Evolutionary conservation across 1,140 invertebrate species (phyloP), one percentile per base, ranked within the genome.

Genomic region (Trichoplusia ni): DNA sequence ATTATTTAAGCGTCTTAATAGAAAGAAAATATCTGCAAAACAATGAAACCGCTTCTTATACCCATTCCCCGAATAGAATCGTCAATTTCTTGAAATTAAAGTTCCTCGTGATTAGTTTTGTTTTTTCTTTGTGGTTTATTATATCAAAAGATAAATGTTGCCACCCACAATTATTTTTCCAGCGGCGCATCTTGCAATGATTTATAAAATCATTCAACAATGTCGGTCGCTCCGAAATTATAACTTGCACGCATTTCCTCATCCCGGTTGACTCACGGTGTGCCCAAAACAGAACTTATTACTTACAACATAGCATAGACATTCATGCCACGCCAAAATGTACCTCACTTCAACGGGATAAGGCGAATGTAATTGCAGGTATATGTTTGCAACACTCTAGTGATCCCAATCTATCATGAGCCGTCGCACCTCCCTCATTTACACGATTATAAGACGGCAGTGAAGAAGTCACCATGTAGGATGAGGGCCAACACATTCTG

Each of bases 171-270:
- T 51, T 47, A 40, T 47, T 63, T 64, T 37, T 31, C 9, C 37
- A 72, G 69, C 77, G 75, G 69, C 63, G 67, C 69, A 73, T 77
- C 67, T 64, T 73, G 68, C 71, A 70, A 67, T 81, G 73, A 86
- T 82, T 84, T 86, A 89, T 83, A 86, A 81, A 87, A 84, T 71
- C 77, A 82, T 83, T 75, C 79, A 84, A 89, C 86, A 89, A 86
- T 82, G 83, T 89, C 82, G 84, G 86, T 76, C 73, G 76, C 71
- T 80, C 85, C 73, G 75, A 88, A 89, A 89, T 84, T 87, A 89
- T 86, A 89, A 88, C 86, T 78, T 85, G 83, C 82, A 81, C 83
- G 82, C 84, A 86, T 89, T 89, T 88, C 86, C 85, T 88, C 84
- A 84, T 86, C 79, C 76, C 77, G 75, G 67, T 81, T 89, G 84